Conservation (phyloP, 2,797 vertebrate genomes). For the Ateles fusciceps region DNA sequence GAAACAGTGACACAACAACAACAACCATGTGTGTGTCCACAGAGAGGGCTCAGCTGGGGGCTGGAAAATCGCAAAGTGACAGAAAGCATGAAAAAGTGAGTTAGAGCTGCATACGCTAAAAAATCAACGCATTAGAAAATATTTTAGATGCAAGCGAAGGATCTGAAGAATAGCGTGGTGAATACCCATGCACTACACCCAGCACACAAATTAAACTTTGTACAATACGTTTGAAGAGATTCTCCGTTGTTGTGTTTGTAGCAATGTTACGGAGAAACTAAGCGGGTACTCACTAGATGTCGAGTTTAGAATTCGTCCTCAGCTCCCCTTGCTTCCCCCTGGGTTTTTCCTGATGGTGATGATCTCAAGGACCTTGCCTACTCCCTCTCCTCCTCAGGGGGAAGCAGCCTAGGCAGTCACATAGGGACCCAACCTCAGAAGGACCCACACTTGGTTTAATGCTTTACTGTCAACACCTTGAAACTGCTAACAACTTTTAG, state of each 20-base stretch:
- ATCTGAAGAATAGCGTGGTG: rapidly evolving
- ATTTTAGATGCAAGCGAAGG: rapidly evolving
- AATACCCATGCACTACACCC: rapidly evolving
- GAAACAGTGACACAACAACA: no score
- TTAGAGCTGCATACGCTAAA: rapidly evolving
- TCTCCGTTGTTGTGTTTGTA: rapidly evolving
- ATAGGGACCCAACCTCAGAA: rapidly evolving
- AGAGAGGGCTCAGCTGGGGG: rapidly evolving
- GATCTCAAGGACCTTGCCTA: not conserved
- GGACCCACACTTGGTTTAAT: no score
- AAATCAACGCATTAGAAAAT: rapidly evolving
- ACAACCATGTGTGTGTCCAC: rapidly evolving
- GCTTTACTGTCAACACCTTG: not conserved
- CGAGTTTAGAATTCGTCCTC: not conserved
- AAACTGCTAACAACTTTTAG: not conserved
- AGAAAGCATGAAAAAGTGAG: rapidly evolving
- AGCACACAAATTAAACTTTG: rapidly evolving
- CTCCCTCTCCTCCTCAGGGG: not conserved
- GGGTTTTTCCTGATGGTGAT: not conserved
- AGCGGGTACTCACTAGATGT: rapidly evolving
- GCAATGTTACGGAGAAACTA: rapidly evolving
- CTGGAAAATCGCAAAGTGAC: rapidly evolving
- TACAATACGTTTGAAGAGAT: rapidly evolving
- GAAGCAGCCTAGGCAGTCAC: no score
- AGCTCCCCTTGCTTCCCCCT: not conserved